Evolutionary conservation across 2,113 vertebrate species (phyloP).

Genomic region (Onychostoma macrolepis): DNA sequence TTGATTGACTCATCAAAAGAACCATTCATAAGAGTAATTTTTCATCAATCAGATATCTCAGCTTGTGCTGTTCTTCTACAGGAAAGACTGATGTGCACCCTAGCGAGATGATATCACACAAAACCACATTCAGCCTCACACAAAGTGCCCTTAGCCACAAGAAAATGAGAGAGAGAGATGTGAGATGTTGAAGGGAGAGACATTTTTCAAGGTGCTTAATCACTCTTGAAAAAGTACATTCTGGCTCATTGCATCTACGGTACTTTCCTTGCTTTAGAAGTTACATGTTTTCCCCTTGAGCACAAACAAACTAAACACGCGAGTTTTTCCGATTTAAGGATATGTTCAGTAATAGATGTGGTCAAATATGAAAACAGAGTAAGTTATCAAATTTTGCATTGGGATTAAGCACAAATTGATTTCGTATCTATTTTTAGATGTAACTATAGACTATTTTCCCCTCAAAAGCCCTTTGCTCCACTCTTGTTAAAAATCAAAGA

Average conservation of each 20-base stretch:
- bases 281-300: not conserved
- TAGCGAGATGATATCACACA: not conserved
- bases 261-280: constrained; percentile 4
- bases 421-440: constrained; percentile 2
- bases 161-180: not conserved
- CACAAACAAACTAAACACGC: constrained; percentile 42
- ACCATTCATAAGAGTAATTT: not conserved
- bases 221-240: not conserved
- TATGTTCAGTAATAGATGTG: constrained; percentile 1
- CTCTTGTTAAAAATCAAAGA: not conserved
- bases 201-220: not conserved
- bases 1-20: not conserved
- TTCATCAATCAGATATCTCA: not conserved
- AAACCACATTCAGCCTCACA: not conserved
- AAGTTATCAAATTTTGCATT: constrained; percentile 4
- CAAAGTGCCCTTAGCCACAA: not conserved
- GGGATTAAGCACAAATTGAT: constrained; percentile 12
- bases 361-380: constrained; percentile 11
- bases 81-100: not conserved
- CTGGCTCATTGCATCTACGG: not conserved
- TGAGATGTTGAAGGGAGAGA: not conserved
- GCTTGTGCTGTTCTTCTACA: not conserved
- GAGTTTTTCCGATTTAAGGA: constrained; percentile 2
- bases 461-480: not conserved
- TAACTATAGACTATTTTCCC: not conserved